Evolutionary conservation across 2,888 invertebrate species (phyloP).

Genomic region (Cantharis flavilabris): DNA sequence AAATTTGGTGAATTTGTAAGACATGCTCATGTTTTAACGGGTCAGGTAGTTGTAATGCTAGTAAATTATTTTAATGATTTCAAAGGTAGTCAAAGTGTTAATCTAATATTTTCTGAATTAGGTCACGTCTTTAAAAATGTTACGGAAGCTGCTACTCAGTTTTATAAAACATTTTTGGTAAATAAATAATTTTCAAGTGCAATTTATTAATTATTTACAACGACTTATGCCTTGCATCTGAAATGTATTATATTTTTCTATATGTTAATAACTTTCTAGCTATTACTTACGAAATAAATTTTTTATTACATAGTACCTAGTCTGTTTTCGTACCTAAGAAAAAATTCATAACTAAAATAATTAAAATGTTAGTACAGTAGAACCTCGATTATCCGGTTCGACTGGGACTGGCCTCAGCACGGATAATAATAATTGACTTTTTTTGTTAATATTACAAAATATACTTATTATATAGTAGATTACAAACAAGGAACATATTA

Average conservation of each 20-base stretch:
- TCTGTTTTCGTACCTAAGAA: not conserved
- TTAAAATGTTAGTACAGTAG: too few species aligned
- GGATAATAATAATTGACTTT: too few species aligned
- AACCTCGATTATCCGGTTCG: too few species aligned
- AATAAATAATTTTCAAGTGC: slow-evolving; percentile 2
- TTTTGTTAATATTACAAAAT: too few species aligned
- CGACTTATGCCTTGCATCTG: not conserved
- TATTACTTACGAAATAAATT: not conserved
- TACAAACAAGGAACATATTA: too few species aligned
- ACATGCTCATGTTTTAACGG: slow-evolving; percentile 35
- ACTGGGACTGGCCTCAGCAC: too few species aligned
- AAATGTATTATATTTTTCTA: not conserved
- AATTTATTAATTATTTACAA: not conserved
- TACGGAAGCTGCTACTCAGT: slow-evolving; percentile 14
- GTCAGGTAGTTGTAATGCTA: slow-evolving; percentile 28
- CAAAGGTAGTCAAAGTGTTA: slow-evolving; percentile 19
- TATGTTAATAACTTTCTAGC: not conserved
- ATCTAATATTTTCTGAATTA: slow-evolving; percentile 17
- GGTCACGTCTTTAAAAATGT: slow-evolving; percentile 19
- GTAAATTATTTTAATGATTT: slow-evolving; percentile 24
- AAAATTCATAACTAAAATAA: not conserved
- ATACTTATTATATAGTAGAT: too few species aligned
- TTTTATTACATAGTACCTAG: not conserved
- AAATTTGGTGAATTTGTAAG: slow-evolving; percentile 32
- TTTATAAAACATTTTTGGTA: slow-evolving; percentile 26